These are phyloP conservation scores for Ctenoplectra terminalis DNA, from an alignment of 1,140 invertebrate genomes.

Conservation along the genomic window DNA sequence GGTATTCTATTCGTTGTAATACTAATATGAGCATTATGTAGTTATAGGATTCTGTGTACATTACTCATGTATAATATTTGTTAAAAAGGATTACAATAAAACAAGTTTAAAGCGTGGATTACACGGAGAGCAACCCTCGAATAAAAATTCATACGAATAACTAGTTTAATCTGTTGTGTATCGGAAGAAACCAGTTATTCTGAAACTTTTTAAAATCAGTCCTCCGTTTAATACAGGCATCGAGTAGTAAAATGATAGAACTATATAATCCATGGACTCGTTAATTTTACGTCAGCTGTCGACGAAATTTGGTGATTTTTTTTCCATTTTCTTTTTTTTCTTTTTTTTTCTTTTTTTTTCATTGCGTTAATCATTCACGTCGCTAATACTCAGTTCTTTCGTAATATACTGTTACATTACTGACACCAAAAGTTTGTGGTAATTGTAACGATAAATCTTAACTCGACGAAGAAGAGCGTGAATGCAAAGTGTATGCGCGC, in stretches of 20 bases:
- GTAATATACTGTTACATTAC: conserved; percentile 39
- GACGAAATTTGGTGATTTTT: conserved; percentile 67
- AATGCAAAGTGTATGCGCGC: conserved; percentile 4
- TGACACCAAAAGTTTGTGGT: conserved; percentile 32
- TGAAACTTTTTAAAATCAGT: conserved; percentile 18
- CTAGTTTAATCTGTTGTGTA: neutral
- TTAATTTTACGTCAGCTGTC: conserved; percentile 72
- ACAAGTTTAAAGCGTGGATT: conserved; percentile 70
- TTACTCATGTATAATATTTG: conserved; percentile 74
- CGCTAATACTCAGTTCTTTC: conserved; percentile 56
- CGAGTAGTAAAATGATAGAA: conserved; percentile 74
- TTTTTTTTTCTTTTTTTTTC: conserved; percentile 27
- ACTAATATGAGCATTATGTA: conserved; percentile 82
- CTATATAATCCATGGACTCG: conserved; percentile 75
- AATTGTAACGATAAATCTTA: conserved; percentile 43
- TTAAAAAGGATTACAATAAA: conserved; percentile 78
- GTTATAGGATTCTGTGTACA: conserved; percentile 75
- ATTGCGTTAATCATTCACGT: conserved; percentile 41
- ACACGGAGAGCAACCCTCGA: conserved; percentile 62
- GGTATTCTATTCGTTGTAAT: conserved; percentile 81
- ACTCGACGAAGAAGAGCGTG: conserved; percentile 36
- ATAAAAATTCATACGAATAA: conserved; percentile 27
- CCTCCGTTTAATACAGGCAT: conserved; percentile 62
- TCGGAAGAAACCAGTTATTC: conserved; percentile 13
- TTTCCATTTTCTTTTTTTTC: too few relatives aligned